A percentile compares a stretch with the other conserved stretches of the same genome.
Evolutionary conservation across 92 coral and sea anemone genomes (phyloP).

Genomic region (Parazoanthus darwini): DNA sequence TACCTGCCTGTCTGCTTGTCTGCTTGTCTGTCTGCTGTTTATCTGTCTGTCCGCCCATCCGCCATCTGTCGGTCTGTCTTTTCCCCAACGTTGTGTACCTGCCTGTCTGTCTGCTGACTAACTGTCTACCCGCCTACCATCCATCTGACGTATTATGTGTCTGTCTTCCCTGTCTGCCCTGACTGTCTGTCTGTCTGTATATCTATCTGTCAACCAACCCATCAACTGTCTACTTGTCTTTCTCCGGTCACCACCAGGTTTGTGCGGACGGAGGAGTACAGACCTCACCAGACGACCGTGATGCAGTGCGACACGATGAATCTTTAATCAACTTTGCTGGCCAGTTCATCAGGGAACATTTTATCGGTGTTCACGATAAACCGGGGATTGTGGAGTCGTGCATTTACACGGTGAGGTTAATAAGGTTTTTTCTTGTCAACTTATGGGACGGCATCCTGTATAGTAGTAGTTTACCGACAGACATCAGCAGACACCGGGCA

Average conservation of each 20-base stretch:
- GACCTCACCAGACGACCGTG: slow-evolving; percentile 25
- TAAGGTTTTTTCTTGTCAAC: no score
- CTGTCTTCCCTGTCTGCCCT: no score
- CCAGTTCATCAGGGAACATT: slow-evolving; percentile 48
- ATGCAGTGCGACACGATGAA: slow-evolving; percentile 49
- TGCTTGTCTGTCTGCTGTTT: no score
- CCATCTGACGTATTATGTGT: background rate
- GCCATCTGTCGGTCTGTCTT: no score
- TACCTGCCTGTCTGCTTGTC: background rate
- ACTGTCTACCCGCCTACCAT: background rate
- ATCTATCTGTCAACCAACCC: background rate
- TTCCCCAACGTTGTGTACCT: no score
- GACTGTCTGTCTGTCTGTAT: background rate
- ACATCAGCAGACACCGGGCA: no score
- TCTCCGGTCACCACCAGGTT: slow-evolving; percentile 19
- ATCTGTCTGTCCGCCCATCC: no score
- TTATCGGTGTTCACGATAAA: slow-evolving; percentile 69
- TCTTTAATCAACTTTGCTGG: slow-evolving; percentile 39
- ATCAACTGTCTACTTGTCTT: background rate
- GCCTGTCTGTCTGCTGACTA: background rate
- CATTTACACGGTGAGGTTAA: slow-evolving; percentile 64
- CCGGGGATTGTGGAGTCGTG: slow-evolving; percentile 80
- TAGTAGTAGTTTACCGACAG: no score
- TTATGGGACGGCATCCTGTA: no score
- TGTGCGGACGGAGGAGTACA: slow-evolving; percentile 33